Conservation (phyloP, 1,140 invertebrate species). For the Philaenus spumarius region DNA sequence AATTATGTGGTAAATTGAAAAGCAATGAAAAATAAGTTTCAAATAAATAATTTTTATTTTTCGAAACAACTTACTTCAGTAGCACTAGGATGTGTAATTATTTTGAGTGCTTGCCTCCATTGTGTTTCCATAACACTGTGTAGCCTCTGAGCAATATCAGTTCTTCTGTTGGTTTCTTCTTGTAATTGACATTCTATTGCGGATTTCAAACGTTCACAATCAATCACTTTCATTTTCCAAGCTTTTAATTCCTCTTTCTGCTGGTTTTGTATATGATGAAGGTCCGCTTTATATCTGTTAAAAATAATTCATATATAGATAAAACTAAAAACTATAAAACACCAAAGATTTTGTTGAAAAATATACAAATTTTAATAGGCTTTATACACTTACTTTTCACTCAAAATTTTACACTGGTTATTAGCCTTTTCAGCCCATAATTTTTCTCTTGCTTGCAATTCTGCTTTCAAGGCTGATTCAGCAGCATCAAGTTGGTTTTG, state of each 20-base stretch:
- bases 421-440: conserved; percentile 59
- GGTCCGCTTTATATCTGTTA: conserved; percentile 44
- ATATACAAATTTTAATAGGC: conserved; percentile 3
- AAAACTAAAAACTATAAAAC: too few relatives aligned
- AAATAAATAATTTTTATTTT: too few relatives aligned
- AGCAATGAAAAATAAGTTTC: too few relatives aligned
- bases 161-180: conserved; percentile 39
- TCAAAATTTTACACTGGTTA: conserved; percentile 60
- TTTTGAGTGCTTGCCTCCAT: conserved; percentile 65
- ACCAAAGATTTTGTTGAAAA: too few relatives aligned
- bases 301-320: conserved; percentile 4
- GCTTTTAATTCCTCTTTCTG: conserved; percentile 65
- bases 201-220: conserved; percentile 34
- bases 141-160: conserved; percentile 61
- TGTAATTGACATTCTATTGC: conserved; percentile 17
- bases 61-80: too few relatives aligned
- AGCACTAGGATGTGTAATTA: conserved; percentile 43
- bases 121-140: conserved; percentile 72
- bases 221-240: conserved; percentile 56
- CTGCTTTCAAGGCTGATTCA: conserved; percentile 53
- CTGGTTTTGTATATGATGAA: conserved; percentile 67
- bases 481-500: conserved; percentile 62
- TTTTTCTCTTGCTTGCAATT: conserved; percentile 56
- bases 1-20: too few relatives aligned
- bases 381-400: conserved; percentile 56